A percentile compares a stretch with the other conserved stretches of the same genome.
These are phyloP conservation scores for Thecocarcelia acutangulata DNA, from an alignment of 2,888 invertebrate species.

Conservation along the genomic window DNA sequence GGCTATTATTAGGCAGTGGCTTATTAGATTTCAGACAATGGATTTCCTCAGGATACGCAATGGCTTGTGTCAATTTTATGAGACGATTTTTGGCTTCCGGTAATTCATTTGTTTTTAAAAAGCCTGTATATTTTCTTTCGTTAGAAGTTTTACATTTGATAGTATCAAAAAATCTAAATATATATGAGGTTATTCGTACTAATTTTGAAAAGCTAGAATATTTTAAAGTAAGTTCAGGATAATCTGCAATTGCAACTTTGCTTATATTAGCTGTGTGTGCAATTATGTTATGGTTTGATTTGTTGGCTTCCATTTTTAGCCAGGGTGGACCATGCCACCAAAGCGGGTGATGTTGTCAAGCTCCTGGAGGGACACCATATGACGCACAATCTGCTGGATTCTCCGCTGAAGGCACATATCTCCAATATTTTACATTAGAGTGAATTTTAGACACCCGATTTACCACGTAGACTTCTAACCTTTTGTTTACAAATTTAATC, in stretches of 20 bases:
- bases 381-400: constrained; percentile 33
- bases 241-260: background rate
- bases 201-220: background rate
- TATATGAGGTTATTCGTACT: constrained; percentile 3
- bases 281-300: background rate
- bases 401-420: constrained; percentile 9
- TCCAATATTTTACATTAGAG: constrained; percentile 18
- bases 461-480: constrained; percentile 17
- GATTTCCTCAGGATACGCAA: constrained; percentile 27
- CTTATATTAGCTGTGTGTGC: background rate
- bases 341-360: background rate
- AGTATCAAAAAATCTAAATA: background rate
- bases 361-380: background rate
- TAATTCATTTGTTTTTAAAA: constrained; percentile 26
- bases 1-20: background rate
- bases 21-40: constrained; percentile 3
- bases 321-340: constrained; percentile 28
- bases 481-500: constrained; percentile 6
- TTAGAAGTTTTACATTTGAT: background rate
- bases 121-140: background rate
- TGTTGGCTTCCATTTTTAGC: background rate
- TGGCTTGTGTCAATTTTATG: constrained; percentile 24
- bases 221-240: background rate
- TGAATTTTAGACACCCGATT: constrained; percentile 23
- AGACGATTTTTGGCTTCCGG: background rate